Evolutionary conservation across 1,140 invertebrate species (phyloP).

Genomic region (Octopus sinensis): DNA sequence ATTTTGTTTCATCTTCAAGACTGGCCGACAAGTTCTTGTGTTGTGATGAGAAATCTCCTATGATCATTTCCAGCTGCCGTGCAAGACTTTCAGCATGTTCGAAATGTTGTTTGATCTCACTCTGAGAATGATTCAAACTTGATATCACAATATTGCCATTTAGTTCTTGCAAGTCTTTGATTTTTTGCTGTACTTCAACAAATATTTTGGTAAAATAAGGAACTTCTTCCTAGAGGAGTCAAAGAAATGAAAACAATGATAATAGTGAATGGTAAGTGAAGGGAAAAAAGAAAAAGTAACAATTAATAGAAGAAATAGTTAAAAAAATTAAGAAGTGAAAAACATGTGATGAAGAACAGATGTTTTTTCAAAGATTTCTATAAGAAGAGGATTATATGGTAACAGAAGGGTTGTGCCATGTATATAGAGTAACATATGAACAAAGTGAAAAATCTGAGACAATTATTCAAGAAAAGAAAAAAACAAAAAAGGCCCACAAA

Average conservation of each 20-base stretch:
- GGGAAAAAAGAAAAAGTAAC: not conserved
- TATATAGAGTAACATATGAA: too few relatives aligned
- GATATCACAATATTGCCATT: constrained; percentile 72
- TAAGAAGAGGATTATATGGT: not conserved
- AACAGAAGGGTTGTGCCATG: too few relatives aligned
- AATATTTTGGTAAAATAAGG: constrained; percentile 73
- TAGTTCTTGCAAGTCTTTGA: constrained; percentile 74
- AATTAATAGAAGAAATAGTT: not conserved
- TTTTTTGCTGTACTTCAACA: constrained; percentile 74
- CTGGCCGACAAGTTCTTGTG: constrained; percentile 40
- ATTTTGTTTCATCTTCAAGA: constrained; percentile 47
- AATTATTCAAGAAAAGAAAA: too few relatives aligned
- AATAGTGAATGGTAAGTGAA: not conserved
- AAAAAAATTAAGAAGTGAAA: not conserved
- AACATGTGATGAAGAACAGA: not conserved
- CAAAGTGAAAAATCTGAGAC: too few relatives aligned
- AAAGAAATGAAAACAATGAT: not conserved
- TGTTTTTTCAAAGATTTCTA: not conserved
- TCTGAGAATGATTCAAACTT: constrained; percentile 68
- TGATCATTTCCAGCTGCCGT: constrained; percentile 71
- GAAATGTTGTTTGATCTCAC: constrained; percentile 76
- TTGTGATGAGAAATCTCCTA: constrained; percentile 61
- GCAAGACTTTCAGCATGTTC: constrained; percentile 71
- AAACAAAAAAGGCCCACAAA: too few relatives aligned
- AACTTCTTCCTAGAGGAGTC: constrained; percentile 68